These are phyloP conservation scores for Pseudomyrmex concolor DNA, from an alignment of 1,140 invertebrate species.

Conservation along the genomic window DNA sequence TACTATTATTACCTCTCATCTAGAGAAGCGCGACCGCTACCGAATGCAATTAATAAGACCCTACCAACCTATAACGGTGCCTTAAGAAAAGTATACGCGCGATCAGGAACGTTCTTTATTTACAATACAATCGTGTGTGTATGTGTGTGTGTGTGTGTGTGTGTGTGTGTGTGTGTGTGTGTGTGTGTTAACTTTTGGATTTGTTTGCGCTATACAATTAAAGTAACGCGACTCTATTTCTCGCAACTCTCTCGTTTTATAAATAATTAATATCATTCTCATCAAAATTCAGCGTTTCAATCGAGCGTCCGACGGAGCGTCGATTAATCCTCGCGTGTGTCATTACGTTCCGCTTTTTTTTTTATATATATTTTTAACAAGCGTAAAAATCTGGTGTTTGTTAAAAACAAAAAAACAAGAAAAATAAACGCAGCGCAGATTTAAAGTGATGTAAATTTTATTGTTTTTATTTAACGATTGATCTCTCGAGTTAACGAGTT, in stretches of 20 bases:
- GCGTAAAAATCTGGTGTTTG: too few relatives aligned
- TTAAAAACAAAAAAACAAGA: too few relatives aligned
- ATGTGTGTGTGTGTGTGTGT: conserved; percentile 39
- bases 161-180: conserved; percentile 40
- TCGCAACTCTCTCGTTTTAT: conserved; percentile 60
- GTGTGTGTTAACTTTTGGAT: conserved; percentile 4
- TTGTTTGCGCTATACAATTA: conserved; percentile 38
- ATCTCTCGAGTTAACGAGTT: too few relatives aligned
- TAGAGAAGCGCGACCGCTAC: conserved; percentile 76
- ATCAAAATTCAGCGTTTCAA: conserved; percentile 65
- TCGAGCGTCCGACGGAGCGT: neutral
- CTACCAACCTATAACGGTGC: conserved; percentile 75
- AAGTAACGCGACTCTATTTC: conserved; percentile 24
- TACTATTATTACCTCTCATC: conserved; percentile 76
- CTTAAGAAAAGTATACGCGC: conserved; percentile 67
- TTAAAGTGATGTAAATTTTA: too few relatives aligned
- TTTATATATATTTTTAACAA: too few relatives aligned
- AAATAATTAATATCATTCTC: conserved; percentile 67
- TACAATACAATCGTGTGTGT: conserved; percentile 64
- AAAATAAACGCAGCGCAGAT: too few relatives aligned
- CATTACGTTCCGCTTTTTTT: neutral
- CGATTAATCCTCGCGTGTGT: neutral
- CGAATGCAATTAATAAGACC: conserved; percentile 78
- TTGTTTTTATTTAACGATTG: too few relatives aligned
- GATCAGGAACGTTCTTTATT: conserved; percentile 75